These are phyloP conservation scores for Eupleurogrammus muticus DNA, from an alignment of 2,797 vertebrate genomes.

Conservation along the genomic window DNA sequence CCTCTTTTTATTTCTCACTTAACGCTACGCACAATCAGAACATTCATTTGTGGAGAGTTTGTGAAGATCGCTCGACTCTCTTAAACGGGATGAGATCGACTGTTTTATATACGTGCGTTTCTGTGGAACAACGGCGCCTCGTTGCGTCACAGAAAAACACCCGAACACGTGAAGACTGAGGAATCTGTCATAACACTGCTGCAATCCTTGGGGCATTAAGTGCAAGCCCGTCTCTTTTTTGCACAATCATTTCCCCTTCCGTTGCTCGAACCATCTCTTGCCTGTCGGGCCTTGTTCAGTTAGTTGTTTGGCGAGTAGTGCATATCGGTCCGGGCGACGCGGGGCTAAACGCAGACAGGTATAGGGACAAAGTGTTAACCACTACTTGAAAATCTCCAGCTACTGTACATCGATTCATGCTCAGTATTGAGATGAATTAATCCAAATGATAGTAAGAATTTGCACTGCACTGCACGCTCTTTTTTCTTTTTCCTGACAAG, in stretches of 20 bases:
- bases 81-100: constrained; percentile 50
- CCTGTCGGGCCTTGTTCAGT: constrained; percentile 34
- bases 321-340: constrained; percentile 48
- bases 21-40: constrained; percentile 86
- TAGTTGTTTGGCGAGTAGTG: constrained; percentile 41
- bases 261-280: constrained; percentile 38
- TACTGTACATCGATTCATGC: constrained; percentile 64
- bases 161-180: constrained; percentile 49
- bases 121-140: constrained; percentile 51
- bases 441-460: constrained; percentile 58
- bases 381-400: constrained; percentile 75
- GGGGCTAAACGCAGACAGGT: constrained; percentile 47
- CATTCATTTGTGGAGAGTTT: constrained; percentile 59
- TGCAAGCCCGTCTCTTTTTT: constrained; percentile 57
- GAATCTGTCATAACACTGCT: constrained; percentile 46
- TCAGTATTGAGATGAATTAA: constrained; percentile 52
- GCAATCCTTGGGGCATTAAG: constrained; percentile 64
- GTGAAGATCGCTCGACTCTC: constrained; percentile 56
- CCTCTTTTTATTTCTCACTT: constrained; percentile 65
- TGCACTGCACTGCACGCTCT: constrained; percentile 51
- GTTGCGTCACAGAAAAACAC: constrained; percentile 47
- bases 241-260: constrained; percentile 65
- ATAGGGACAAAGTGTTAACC: constrained; percentile 51
- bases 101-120: constrained; percentile 63
- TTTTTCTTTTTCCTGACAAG: not conserved